Base-by-base conservation (phyloP, 2,113 vertebrate genomes). In the Clarias batrachus region DNA sequence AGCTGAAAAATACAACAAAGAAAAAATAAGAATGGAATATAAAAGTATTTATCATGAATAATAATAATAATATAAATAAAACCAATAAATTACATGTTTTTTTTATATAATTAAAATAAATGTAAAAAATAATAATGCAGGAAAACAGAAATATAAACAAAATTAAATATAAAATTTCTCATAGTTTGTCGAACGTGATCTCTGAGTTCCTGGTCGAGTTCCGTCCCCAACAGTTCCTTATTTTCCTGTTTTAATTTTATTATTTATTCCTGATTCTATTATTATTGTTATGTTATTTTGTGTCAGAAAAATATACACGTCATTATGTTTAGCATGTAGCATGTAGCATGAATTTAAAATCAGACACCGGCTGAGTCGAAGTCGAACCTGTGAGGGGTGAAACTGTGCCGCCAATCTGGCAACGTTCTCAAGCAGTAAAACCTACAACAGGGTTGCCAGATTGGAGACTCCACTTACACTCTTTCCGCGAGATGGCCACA, bases 401-500 rank as follows among this genome's bases (percentile, higher is more conserved):
- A 30, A 70, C 66, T 37, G 16, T 6, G 16, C 5, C 16, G 30
- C 9, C 7, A 8, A 70, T 70, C 68, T 70, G 65, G 65, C 68
- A 70, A 70, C 30, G 27, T 17, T 19, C 16, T 8, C 6, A 2
- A 17, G 66, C 14, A 7, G 17, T 37, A 3, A 70, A 27, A 14
- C n/a, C n/a, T 66, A 17, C 14, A 16, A 17, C 25, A 3, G 14
- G 76, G 76, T 78, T 78, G 52, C 76, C 52, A 78, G 52, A 57
- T 57, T 48, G 41, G 19, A 74, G 70, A 2, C 10, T 56, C 3
- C n/a, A 91, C 97, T 97, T 89, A 99, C 98, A 94, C 89, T 98
- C 95, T 79, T 96, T 95, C 27, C 91, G 91, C 25, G 91, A 94
- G 92, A 97, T 92, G 91, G 96, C 97, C 77, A 98, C 30, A 3